Conservation (phyloP, 2,113 vertebrate species). For the Mirounga angustirostris region DNA sequence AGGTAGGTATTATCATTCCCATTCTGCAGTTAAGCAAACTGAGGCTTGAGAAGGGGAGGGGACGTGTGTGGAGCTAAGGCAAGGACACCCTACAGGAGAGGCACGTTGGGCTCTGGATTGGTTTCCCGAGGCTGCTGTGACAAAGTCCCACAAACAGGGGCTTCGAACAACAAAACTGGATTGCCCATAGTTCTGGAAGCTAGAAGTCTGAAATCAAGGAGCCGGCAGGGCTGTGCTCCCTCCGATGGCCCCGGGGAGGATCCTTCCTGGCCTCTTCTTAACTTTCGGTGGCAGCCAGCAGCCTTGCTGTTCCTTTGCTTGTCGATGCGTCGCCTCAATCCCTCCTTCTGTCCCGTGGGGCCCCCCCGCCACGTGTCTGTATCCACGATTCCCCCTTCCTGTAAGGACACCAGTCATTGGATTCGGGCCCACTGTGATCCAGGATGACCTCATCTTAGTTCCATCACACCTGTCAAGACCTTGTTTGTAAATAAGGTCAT, state of each 20-base stretch:
- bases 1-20: neutral
- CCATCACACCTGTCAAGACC: neutral
- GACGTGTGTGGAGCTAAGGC: neutral
- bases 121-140: neutral
- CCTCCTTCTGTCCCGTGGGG: accelerated
- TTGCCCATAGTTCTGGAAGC: neutral
- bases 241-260: accelerated
- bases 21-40: neutral
- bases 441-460: neutral
- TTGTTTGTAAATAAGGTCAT: neutral
- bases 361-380: neutral
- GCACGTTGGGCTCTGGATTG: accelerated
- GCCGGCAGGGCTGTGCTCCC: neutral
- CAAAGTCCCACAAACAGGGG: accelerated
- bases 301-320: neutral
- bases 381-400: neutral
- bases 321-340: neutral
- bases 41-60: neutral
- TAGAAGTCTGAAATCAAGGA: neutral
- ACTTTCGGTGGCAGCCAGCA: neutral
- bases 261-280: too few relatives aligned
- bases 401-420: neutral
- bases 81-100: neutral
- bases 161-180: neutral
- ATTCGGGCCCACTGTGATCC: neutral